Conservation (phyloP, 2,888 invertebrate genomes). For the Synanthedon formicaeformis region DNA sequence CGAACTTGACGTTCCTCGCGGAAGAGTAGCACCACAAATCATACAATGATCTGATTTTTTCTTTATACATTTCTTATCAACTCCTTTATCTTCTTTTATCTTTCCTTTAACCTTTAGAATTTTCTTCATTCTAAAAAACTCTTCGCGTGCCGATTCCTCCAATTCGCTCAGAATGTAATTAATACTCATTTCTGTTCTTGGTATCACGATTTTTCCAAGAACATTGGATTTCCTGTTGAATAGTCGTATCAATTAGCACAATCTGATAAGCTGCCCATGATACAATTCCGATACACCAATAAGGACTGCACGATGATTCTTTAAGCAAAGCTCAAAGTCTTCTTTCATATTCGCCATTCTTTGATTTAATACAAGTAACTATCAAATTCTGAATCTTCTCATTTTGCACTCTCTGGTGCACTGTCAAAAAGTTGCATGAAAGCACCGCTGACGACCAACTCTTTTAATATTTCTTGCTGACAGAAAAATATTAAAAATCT, state of each 20-base stretch:
- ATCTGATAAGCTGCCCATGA: slow-evolving; percentile 13
- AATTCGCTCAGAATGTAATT: slow-evolving; percentile 22
- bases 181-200: slow-evolving; percentile 21
- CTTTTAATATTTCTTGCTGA: slow-evolving; percentile 12
- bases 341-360: not conserved
- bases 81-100: slow-evolving; percentile 4
- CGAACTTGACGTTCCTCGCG: not conserved
- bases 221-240: slow-evolving; percentile 29
- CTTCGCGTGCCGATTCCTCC: slow-evolving; percentile 30
- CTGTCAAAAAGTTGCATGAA: no score
- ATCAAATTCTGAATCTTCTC: no score
- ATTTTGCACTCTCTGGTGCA: no score
- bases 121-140: slow-evolving; percentile 24
- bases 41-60: not conserved
- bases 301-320: slow-evolving; percentile 23
- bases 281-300: slow-evolving; percentile 14
- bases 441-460: not conserved
- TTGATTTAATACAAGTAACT: not conserved
- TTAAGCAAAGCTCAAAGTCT: no score
- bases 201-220: slow-evolving; percentile 25
- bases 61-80: slow-evolving; percentile 1
- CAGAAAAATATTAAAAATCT: slow-evolving; percentile 17
- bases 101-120: slow-evolving; percentile 12
- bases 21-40: not conserved
- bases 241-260: slow-evolving; percentile 6